Percentiles rank a stretch among this genome's conserved stretches.
These are phyloP conservation scores for Drosophila basisetae DNA, from an alignment of 2,888 invertebrate species.

Conservation along the genomic window DNA sequence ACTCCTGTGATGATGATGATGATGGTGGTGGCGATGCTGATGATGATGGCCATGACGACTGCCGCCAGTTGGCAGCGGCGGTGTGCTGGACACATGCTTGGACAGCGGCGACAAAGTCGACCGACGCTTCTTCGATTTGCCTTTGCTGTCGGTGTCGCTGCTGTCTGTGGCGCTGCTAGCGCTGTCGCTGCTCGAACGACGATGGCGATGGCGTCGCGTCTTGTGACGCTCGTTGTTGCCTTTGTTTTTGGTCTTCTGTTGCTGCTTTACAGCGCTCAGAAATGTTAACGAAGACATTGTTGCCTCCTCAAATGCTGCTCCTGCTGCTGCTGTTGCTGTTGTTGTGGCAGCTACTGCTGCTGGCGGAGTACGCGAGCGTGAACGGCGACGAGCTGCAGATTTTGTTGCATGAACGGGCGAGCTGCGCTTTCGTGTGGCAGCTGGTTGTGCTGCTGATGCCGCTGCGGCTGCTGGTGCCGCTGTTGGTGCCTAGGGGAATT, in stretches of 20 bases:
- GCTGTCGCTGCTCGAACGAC: slow-evolving; percentile 50
- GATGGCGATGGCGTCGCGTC: slow-evolving; percentile 48
- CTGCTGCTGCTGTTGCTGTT: slow-evolving; percentile 11
- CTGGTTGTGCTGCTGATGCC: slow-evolving; percentile 1
- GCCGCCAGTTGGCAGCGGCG: slow-evolving; percentile 20
- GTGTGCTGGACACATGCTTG: slow-evolving; percentile 24
- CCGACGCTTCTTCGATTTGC: slow-evolving; percentile 34
- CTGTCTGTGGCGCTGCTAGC: slow-evolving; percentile 31
- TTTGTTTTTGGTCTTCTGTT: slow-evolving; percentile 41
- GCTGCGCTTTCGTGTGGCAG: slow-evolving; percentile 34
- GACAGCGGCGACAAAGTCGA: slow-evolving; percentile 26
- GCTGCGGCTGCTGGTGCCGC: slow-evolving; percentile 17
- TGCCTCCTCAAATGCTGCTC: slow-evolving; percentile 20
- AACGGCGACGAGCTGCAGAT: slow-evolving; percentile 16
- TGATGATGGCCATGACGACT: slow-evolving; percentile 36
- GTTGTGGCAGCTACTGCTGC: slow-evolving; percentile 3
- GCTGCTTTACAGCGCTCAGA: slow-evolving; percentile 26
- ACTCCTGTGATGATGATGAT: slow-evolving; percentile 46
- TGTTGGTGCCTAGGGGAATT: slow-evolving; percentile 85
- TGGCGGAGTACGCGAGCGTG: slow-evolving; percentile 35
- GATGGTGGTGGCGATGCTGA: slow-evolving; percentile 35
- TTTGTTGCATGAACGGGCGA: slow-evolving; percentile 15
- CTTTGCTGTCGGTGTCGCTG: slow-evolving; percentile 25
- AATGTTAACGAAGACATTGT: slow-evolving; percentile 21
- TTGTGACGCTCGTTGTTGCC: slow-evolving; percentile 32